Evolutionary conservation across 2,888 invertebrate species (phyloP), one percentile per base, ranked within the genome.

Genomic region (Tortricodes alternella): DNA sequence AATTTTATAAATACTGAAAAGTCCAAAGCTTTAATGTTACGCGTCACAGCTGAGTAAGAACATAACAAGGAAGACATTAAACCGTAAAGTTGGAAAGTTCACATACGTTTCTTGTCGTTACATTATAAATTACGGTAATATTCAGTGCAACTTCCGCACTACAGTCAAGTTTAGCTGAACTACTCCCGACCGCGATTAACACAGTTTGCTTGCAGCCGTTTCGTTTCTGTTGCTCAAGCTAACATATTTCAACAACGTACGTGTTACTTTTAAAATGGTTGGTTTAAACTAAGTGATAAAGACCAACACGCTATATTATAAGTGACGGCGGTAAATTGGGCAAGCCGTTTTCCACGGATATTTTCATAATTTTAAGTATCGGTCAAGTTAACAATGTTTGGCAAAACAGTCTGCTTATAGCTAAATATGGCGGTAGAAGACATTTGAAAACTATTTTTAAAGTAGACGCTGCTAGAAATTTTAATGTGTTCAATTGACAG

Each of bases 231-330:
- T 55, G 55, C 48, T 49, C 55, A 55, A 49, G 48, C 39, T 38
- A 34, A 41, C 34, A 34, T 41, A 34, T 55, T 55, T 55, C 48
- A 35, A 55, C 53, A 48, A 34, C 48, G 41, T 46, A 41, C 53
- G 48, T 35, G 48, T 34, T 46, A 6, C 39, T 39, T 55, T 32
- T 41, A 41, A 46, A 48, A 24, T 38, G 32, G 23, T 53, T 11
- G 18, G 18, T 29, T 24, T 34, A 19, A 27, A 53, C 19, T 21
- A 41, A 2, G 24, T 15, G 8, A 9, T 9, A 15, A 13, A 9
- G 1, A 1, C 7, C 15, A 18, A 19, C 27, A 44, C 18, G 44
- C 13, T 23, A 41, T 16, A 24, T 41, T 18, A 15, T 34, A 34
- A 34, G 5, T n/a, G 8, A n/a, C 27, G 27, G n/a, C n/a, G 5